Base-by-base conservation (phyloP, 2,113 vertebrate species). In the Panurus biarmicus region DNA sequence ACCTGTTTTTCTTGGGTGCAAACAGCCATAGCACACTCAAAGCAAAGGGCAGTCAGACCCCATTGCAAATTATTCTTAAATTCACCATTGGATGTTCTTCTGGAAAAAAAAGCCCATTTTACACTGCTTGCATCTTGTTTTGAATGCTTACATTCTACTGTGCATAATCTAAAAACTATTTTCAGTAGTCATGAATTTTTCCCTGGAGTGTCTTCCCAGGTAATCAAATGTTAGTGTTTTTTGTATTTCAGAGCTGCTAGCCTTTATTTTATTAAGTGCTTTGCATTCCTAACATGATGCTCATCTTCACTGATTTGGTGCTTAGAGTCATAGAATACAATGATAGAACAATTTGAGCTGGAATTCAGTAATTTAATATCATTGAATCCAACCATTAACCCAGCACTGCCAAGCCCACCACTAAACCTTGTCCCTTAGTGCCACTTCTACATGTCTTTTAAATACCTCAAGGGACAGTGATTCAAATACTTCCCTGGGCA, bases 201-300 rank as follows among this genome's bases (percentile, higher is more conserved):
- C 67, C 79, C 71, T 53, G 35, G 36, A 91, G 64, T 74, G 48
- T 77, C 64, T 80, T 90, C 64, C 51, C 53, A 75, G 89, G 62
- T 93, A 94, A 95, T 85, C 62, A 94, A 77, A 91, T 61, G 47
- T 78, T 95, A 90, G 71, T 75, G 53, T 21, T 71, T 83, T 93
- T 72, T 78, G 56, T 77, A 67, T 60, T 89, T 95, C 56, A 62
- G 87, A 89, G 38, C 73, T 66, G 50, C 23, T 67, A 90, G 61
- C 54, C 42, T 94, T 87, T 80, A 64, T 91, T 96, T 96, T 94
- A 89, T 91, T 90, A 89, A 94, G 70, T 80, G 38, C 57, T 88
- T 90, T 83, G 64, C 57, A 87, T 96, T 96, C 81, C 69, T 94
- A 74, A 89, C 77, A 82, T 70, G 82, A 75, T 88, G 88, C 24